These are phyloP conservation scores for Sciurus niger DNA, from an alignment of 2,113 vertebrate genomes.

Conservation along the genomic window DNA sequence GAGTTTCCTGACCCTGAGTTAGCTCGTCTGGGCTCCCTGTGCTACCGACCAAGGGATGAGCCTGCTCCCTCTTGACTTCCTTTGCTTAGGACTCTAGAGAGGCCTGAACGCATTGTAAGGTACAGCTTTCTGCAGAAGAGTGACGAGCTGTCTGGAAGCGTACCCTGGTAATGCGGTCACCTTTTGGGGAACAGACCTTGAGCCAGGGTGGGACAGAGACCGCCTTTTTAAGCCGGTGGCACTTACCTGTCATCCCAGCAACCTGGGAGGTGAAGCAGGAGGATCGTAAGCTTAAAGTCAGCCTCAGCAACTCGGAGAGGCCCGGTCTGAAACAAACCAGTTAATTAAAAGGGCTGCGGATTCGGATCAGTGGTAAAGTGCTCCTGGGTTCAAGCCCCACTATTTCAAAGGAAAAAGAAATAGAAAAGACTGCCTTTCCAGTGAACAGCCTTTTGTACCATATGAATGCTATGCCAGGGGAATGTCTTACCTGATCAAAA, in stretches of 20 bases:
- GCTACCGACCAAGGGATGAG: neutral
- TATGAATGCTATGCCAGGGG: fast-evolving
- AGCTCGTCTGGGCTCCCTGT: neutral
- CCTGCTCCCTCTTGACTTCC: neutral
- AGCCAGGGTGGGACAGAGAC: too few relatives aligned
- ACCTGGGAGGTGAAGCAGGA: too few relatives aligned
- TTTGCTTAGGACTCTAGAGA: neutral
- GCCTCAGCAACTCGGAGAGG: too few relatives aligned
- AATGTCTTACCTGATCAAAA: neutral
- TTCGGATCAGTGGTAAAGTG: too few relatives aligned
- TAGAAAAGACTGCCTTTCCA: too few relatives aligned
- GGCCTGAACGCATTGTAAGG: too few relatives aligned
- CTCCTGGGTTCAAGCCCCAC: too few relatives aligned
- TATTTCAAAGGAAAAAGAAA: too few relatives aligned
- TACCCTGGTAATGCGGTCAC: neutral
- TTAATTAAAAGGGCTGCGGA: too few relatives aligned
- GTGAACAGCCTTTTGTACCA: neutral
- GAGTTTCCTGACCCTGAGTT: neutral
- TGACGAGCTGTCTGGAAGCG: neutral
- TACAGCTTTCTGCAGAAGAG: neutral
- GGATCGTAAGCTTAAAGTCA: too few relatives aligned
- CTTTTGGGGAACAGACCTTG: fast-evolving
- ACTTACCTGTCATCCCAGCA: too few relatives aligned
- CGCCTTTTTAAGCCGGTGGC: neutral
- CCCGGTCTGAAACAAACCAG: too few relatives aligned